Conservation (phyloP, 1,140 invertebrate genomes). For the Rhyacophila brunnea region DNA sequence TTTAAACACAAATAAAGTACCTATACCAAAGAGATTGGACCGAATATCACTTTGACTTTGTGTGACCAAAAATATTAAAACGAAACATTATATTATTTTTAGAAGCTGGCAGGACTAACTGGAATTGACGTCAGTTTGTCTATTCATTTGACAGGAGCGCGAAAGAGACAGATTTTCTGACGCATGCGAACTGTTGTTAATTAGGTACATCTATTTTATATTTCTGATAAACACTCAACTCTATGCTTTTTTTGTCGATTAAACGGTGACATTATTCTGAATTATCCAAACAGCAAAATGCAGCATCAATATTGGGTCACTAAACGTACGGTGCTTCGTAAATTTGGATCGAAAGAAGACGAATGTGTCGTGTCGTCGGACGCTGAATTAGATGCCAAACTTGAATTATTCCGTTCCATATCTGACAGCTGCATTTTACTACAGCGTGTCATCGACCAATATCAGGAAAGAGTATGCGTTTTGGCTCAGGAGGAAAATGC, state of each 20-base stretch:
- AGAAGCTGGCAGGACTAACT: too few relatives aligned
- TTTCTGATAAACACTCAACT: neutral
- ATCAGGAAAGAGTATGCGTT: slow-evolving; percentile 91
- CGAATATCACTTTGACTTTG: too few relatives aligned
- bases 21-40: too few relatives aligned
- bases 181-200: slow-evolving; percentile 21
- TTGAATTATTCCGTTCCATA: slow-evolving; percentile 95
- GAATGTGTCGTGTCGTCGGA: slow-evolving; percentile 95
- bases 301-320: slow-evolving; percentile 98
- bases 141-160: too few relatives aligned
- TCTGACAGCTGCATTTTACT: slow-evolving; percentile 87
- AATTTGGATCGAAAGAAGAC: slow-evolving; percentile 97
- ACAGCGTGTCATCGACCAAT: slow-evolving; percentile 88
- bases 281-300: slow-evolving; percentile 61
- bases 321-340: slow-evolving; percentile 91
- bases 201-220: neutral
- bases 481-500: slow-evolving; percentile 94
- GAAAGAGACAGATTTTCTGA: slow-evolving; percentile 2
- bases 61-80: too few relatives aligned
- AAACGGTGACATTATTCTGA: slow-evolving; percentile 37
- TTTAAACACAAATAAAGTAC: too few relatives aligned
- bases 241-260: neutral
- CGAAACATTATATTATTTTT: too few relatives aligned
- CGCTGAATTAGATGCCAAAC: slow-evolving; percentile 93
- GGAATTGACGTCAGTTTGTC: too few relatives aligned